Percentiles rank a stretch among this genome's conserved stretches.
Evolutionary conservation across 2,888 invertebrate species (phyloP).

Genomic region (Ceraclea dissimilis): DNA sequence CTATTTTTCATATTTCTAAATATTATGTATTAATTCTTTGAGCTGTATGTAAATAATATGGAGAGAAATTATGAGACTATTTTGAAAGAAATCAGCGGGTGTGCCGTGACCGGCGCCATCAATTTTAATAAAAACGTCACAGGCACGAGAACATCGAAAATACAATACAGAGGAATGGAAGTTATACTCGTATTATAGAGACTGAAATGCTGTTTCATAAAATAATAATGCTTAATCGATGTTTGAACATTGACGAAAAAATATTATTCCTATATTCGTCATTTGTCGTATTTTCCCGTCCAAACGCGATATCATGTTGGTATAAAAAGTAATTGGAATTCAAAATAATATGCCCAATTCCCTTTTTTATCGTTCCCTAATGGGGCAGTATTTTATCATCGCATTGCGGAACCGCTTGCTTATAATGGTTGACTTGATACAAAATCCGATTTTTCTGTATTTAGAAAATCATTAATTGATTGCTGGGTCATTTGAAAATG

Average conservation of each 20-base stretch:
- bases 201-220: neutral
- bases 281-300: neutral
- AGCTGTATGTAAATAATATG: neutral
- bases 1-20: too few species aligned
- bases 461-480: neutral
- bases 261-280: neutral
- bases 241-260: neutral
- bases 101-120: constrained; percentile 14
- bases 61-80: neutral
- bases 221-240: neutral
- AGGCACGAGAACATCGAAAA: constrained; percentile 5
- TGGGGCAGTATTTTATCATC: neutral
- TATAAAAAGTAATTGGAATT: neutral
- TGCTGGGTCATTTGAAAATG: neutral
- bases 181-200: too few species aligned
- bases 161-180: neutral
- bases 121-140: constrained; percentile 24
- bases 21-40: too few species aligned
- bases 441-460: neutral
- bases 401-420: neutral
- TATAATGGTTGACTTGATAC: neutral
- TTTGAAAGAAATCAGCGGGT: neutral
- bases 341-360: neutral
- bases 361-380: neutral
- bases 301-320: neutral